Conservation (phyloP, 2,113 vertebrate species). For the Salvelinus fontinalis region DNA sequence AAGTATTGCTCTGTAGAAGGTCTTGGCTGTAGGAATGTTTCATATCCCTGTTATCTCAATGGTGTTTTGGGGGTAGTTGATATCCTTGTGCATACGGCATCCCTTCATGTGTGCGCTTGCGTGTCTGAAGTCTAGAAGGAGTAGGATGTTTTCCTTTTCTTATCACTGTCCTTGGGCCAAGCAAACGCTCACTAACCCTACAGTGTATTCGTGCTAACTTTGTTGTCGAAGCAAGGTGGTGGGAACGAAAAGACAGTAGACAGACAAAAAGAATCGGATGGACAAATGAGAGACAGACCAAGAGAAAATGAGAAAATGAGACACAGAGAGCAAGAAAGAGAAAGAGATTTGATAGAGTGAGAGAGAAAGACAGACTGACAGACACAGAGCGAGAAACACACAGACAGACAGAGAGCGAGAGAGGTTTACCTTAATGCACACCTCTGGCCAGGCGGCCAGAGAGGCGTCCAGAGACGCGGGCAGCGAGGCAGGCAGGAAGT, state of each 20-base stretch:
- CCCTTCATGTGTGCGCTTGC: conserved; percentile 49
- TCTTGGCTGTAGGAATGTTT: conserved; percentile 70
- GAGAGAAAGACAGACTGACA: not conserved
- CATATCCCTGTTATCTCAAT: conserved; percentile 70
- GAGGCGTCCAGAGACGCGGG: not conserved
- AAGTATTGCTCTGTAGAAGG: not conserved
- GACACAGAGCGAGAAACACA: conserved; percentile 4
- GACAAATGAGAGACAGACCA: too few species aligned
- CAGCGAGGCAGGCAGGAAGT: not conserved
- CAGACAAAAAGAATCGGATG: not conserved
- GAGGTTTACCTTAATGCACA: conserved; percentile 66
- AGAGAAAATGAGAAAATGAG: too few species aligned
- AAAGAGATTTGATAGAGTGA: conserved; percentile 25
- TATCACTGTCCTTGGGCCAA: conserved; percentile 66
- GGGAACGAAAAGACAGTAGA: not conserved
- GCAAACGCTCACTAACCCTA: conserved; percentile 38
- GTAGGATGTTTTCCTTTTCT: conserved; percentile 66
- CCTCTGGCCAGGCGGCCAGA: conserved; percentile 62
- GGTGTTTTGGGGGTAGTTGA: conserved; percentile 69
- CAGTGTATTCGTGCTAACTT: too few species aligned
- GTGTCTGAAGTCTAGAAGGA: conserved; percentile 10
- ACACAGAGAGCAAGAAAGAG: not conserved
- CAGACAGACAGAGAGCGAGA: conserved; percentile 5
- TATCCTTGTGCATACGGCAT: conserved; percentile 57
- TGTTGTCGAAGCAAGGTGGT: conserved; percentile 23